Percentiles rank a stretch among this genome's conserved stretches.
Evolutionary conservation across 30 jellyfish, hydroid and myxozoan species (phyloP).

Genomic region (Turritopsis rubra): DNA sequence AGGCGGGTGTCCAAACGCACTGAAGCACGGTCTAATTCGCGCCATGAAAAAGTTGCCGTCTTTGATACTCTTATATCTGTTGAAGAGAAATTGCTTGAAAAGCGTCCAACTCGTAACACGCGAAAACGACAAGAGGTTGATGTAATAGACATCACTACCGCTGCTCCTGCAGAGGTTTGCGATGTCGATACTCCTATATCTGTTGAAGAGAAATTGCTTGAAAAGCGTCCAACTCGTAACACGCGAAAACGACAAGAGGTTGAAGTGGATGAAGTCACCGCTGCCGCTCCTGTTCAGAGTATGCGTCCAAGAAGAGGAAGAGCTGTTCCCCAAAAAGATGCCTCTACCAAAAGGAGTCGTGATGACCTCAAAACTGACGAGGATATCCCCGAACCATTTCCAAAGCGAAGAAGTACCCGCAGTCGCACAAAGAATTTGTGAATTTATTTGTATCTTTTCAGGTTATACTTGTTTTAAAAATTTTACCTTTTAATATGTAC

Average conservation of each 20-base stretch:
- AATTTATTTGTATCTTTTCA: not conserved
- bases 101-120: not conserved
- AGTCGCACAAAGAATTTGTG: not conserved
- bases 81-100: not conserved
- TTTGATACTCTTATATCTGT: not conserved
- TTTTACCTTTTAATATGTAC: not conserved
- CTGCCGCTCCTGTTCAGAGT: not conserved
- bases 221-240: not conserved
- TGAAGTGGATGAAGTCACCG: not conserved
- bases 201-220: not conserved
- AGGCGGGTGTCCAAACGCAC: not conserved
- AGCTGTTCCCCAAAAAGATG: not conserved
- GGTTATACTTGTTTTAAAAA: not conserved
- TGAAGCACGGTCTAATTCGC: not conserved
- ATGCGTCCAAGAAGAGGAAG: not conserved
- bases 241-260: not conserved
- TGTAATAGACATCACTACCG: not conserved
- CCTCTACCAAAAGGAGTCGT: not conserved
- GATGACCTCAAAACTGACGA: too few species aligned
- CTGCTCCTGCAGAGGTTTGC: not conserved
- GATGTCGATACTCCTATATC: not conserved
- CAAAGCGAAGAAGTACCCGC: not conserved
- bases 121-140: not conserved
- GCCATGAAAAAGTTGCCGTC: not conserved
- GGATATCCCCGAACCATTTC: not conserved